These are phyloP conservation scores for Philaenus spumarius DNA, from an alignment of 1,140 invertebrate genomes.

Conservation along the genomic window DNA sequence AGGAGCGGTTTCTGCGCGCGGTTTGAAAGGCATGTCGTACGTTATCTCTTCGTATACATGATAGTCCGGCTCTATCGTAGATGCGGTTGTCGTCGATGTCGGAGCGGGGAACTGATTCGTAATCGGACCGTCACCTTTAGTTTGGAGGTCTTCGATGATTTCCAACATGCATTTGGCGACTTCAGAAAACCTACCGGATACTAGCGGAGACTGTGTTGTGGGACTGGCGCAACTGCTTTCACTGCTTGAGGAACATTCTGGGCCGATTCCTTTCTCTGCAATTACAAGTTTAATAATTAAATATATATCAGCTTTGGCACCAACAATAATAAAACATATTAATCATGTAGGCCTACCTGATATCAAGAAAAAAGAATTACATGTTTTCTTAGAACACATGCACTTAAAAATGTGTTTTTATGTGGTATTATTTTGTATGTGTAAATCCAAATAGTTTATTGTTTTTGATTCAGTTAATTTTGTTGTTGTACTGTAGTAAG, in stretches of 20 bases:
- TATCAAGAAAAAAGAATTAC: too few species aligned
- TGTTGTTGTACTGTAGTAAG: too few species aligned
- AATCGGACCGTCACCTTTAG: neutral
- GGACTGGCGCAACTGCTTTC: constrained; percentile 22
- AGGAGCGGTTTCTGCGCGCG: constrained; percentile 3
- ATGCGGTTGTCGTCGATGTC: too few species aligned
- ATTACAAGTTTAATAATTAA: neutral
- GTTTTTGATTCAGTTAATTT: too few species aligned
- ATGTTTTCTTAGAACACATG: too few species aligned
- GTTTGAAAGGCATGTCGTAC: constrained; percentile 29
- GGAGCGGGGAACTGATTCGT: too few species aligned
- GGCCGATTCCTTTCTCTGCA: constrained; percentile 8
- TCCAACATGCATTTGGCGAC: constrained; percentile 37
- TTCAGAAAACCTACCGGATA: constrained; percentile 30
- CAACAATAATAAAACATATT: too few species aligned
- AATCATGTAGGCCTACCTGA: too few species aligned
- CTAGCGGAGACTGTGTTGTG: constrained; percentile 6
- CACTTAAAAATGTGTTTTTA: too few species aligned
- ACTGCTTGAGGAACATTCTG: constrained; percentile 22
- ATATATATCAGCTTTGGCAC: too few species aligned
- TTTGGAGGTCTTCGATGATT: constrained; percentile 37
- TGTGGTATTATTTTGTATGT: too few species aligned
- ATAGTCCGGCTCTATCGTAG: constrained; percentile 29
- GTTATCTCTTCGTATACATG: constrained; percentile 38
- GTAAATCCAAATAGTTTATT: too few species aligned